A percentile compares a stretch with the other conserved stretches of the same genome.
Evolutionary conservation across 2,113 vertebrate species (phyloP).

Genomic region (Rostratula benghalensis): DNA sequence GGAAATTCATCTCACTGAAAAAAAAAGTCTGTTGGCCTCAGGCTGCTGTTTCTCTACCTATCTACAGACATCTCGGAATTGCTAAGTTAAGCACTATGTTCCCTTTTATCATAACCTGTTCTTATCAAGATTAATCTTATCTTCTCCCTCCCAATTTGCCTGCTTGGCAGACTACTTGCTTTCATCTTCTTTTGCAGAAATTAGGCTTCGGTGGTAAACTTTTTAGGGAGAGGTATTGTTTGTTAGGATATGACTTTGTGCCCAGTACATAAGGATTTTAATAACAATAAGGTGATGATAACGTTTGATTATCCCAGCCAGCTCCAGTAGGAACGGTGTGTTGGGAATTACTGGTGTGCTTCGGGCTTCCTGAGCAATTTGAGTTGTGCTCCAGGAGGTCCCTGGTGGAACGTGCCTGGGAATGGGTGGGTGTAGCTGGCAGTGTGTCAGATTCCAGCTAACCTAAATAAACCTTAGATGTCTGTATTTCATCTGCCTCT

Average conservation of each 20-base stretch:
- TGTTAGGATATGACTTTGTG: background rate
- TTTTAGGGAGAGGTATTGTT: background rate
- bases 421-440: background rate
- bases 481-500: background rate
- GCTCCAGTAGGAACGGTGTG: rapidly evolving
- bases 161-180: background rate
- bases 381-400: background rate
- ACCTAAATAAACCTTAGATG: background rate
- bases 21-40: background rate
- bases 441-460: background rate
- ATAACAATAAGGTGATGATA: background rate
- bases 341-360: background rate
- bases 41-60: background rate
- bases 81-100: slow-evolving; percentile 27
- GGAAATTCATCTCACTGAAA: background rate
- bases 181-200: slow-evolving; percentile 27
- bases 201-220: background rate
- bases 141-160: background rate
- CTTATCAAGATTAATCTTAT: slow-evolving; percentile 29
- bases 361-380: background rate
- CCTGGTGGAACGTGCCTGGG: background rate
- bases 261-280: background rate
- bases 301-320: background rate
- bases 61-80: background rate
- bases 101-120: slow-evolving; percentile 33